Evolutionary conservation across 2,888 invertebrate species (phyloP).

Genomic region (Limnephilus marmoratus): DNA sequence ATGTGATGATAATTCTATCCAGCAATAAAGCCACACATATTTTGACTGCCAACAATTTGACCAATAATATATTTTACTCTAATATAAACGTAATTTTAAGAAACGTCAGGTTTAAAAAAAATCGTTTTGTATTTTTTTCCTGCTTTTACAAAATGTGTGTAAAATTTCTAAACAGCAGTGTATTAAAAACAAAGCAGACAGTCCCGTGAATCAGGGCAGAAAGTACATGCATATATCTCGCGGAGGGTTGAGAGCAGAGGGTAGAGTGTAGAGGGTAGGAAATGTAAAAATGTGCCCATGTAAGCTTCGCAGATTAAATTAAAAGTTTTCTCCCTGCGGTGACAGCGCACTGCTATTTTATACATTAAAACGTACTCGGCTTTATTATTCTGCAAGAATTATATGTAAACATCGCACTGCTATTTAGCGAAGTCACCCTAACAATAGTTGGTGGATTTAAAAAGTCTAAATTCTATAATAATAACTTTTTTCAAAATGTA

Average conservation of each 20-base stretch:
- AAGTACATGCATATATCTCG: not conserved
- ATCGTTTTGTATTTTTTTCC: not conserved
- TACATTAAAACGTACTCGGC: not conserved
- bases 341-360: conserved; percentile 25
- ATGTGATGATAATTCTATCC: too few species aligned
- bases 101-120: too few species aligned
- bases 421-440: not conserved
- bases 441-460: not conserved
- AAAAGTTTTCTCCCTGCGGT: conserved; percentile 64
- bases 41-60: too few species aligned
- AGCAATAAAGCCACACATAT: too few species aligned
- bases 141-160: not conserved
- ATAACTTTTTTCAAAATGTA: too few species aligned
- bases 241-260: not conserved
- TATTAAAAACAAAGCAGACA: not conserved
- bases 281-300: conserved; percentile 61
- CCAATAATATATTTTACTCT: too few species aligned
- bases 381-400: not conserved
- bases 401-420: not conserved
- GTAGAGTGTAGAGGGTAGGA: conserved; percentile 17
- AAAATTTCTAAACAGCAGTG: conserved; percentile 4
- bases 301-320: conserved; percentile 65
- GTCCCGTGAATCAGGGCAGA: not conserved
- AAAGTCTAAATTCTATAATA: not conserved
- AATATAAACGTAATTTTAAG: too few species aligned